Base-by-base conservation (phyloP, 2,888 invertebrate genomes). In the Polydrusus pterygomalis region DNA sequence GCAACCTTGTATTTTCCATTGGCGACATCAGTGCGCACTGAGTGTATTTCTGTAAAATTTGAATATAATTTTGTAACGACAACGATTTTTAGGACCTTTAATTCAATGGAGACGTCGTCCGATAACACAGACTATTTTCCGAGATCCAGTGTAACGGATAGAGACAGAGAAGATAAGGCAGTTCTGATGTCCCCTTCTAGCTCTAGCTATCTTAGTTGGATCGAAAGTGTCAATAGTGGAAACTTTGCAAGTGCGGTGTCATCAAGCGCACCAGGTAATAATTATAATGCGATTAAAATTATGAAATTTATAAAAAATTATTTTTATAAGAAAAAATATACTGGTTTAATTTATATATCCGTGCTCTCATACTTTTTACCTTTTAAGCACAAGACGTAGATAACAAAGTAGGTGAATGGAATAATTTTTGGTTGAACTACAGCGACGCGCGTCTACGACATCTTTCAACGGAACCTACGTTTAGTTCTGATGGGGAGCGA, bases 381-480 rank as follows among this genome's bases (percentile, higher is more conserved):
- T 34, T 63, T 63, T 47, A 15, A 64, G 69, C 74, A 15, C 78
- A 82, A 9, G 84, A 84, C 63, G 80, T 82, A 17, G 87, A 87
- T 58, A 84, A 80, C 63, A 86, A 86, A 82, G 86, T 87, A 10
- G 88, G 88, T 0, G 88, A 88, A 80, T 88, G 88, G 88, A 88
- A 88, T 77, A 88, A 87, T 78, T 88, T 88, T 80, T 88, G 88
- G 88, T 80, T 87, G 74, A 87, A 87, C 76, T 88, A 88, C 79
- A 88, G 86, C 75, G 87, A 84, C 80, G 85, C 86, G 9, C 83
- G 85, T 47, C 84, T 84, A 70, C 81, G 83, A 25, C 86, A 86
- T 79, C 75, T 87, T 43, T 85, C 86, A 2, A 74, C 77, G 25
- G 78, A 78, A 40, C 73, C 70, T 17, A 78, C 78, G 1, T 76